Evolutionary conservation across 2,797 vertebrate genomes (phyloP).

Genomic region (Sylvia borin): DNA sequence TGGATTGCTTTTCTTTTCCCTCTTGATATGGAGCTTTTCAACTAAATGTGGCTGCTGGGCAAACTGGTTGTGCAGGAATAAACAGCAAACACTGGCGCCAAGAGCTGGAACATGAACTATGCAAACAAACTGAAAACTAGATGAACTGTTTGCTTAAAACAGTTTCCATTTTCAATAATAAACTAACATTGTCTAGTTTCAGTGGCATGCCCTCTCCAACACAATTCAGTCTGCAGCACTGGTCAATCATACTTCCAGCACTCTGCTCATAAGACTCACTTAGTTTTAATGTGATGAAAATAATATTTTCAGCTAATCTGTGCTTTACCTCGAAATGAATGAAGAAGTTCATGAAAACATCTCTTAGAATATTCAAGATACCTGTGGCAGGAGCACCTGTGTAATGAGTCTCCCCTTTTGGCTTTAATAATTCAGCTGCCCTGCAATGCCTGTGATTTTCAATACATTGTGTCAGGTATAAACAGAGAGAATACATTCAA

Average conservation of each 20-base stretch:
- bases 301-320: neutral
- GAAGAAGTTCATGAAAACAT: neutral
- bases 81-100: neutral
- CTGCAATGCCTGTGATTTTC: neutral
- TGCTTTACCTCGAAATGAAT: neutral
- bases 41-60: neutral
- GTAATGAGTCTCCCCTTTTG: neutral
- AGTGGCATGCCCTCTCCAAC: neutral
- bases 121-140: neutral
- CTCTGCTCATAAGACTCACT: neutral
- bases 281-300: neutral
- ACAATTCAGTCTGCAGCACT: neutral
- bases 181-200: neutral
- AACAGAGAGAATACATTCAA: conserved; percentile 7
- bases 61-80: neutral
- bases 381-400: neutral
- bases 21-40: neutral
- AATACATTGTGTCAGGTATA: neutral
- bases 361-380: neutral
- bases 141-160: neutral
- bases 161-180: neutral
- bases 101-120: neutral
- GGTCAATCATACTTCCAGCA: neutral
- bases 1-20: neutral
- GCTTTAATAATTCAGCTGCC: neutral